Percentiles rank a stretch among this genome's conserved stretches.
Evolutionary conservation across 2,113 vertebrate species (phyloP).

Genomic region (Delphinus delphis): DNA sequence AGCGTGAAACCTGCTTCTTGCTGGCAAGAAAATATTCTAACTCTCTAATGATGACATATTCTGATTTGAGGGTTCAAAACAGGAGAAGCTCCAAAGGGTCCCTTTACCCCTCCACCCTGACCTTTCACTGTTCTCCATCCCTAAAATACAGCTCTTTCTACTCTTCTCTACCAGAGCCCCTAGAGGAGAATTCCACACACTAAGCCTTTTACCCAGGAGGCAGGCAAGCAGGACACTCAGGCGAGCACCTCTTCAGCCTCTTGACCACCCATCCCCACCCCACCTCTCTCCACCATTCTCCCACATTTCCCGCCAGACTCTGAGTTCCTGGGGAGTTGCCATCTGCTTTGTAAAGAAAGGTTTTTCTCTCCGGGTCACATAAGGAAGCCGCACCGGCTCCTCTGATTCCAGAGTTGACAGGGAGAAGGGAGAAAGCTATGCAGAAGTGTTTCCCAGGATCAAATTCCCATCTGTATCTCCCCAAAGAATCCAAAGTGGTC

Average conservation of each 20-base stretch:
- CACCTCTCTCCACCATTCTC: neutral
- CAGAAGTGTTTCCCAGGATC: neutral
- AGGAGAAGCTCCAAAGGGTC: neutral
- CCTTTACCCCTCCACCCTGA: neutral
- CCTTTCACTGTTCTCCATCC: neutral
- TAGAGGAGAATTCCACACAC: neutral
- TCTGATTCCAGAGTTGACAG: neutral
- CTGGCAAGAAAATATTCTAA: neutral
- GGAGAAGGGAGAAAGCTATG: neutral
- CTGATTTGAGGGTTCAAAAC: neutral
- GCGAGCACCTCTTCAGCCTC: neutral
- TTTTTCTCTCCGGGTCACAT: neutral
- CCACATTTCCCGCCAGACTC: neutral
- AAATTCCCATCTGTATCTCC: neutral
- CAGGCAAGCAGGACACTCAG: neutral
- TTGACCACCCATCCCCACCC: neutral
- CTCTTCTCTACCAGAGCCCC: neutral
- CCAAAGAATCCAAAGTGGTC: neutral
- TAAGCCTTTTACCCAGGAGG: neutral
- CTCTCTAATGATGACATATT: neutral
- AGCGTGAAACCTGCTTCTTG: neutral
- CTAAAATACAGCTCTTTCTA: neutral
- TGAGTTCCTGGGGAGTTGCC: neutral
- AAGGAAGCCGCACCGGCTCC: neutral
- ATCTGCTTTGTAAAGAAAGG: neutral